Evolutionary conservation across 2,888 invertebrate genomes (phyloP).

Genomic region (Plutella xylostella): DNA sequence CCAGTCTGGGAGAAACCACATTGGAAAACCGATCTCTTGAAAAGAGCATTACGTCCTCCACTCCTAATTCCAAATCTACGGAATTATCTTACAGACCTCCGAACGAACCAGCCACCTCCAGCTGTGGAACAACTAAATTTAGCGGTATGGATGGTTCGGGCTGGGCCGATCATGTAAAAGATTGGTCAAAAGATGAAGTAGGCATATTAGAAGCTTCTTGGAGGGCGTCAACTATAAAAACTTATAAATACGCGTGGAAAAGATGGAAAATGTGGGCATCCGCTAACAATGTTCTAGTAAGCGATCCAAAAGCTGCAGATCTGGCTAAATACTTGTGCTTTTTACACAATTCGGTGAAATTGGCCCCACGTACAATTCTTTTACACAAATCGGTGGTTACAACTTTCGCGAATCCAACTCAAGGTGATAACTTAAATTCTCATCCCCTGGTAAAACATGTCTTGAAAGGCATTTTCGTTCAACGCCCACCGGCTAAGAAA

Average conservation of each 20-base stretch:
- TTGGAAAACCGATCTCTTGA: no score
- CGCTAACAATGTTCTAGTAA: background rate
- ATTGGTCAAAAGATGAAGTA: constrained; percentile 1
- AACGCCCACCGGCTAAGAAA: no score
- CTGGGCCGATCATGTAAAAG: background rate
- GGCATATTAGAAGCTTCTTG: constrained; percentile 1
- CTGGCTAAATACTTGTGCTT: background rate
- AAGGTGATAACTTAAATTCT: no score
- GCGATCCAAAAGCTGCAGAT: background rate
- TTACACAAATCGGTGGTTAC: no score
- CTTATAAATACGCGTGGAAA: constrained; percentile 4
- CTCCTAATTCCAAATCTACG: no score
- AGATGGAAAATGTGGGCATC: background rate
- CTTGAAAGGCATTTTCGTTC: no score
- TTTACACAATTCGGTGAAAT: background rate
- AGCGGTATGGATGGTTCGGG: constrained; percentile 7
- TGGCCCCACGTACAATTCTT: background rate
- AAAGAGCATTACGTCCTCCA: no score
- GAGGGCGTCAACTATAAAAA: constrained; percentile 1
- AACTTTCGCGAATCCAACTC: background rate
- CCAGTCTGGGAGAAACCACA: no score
- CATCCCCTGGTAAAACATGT: no score
- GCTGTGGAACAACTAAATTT: constrained; percentile 4
- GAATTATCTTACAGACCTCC: no score
- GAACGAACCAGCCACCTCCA: constrained; percentile 11